Conservation (phyloP, 2,888 invertebrate species). For the Philhelius pedissequus region DNA sequence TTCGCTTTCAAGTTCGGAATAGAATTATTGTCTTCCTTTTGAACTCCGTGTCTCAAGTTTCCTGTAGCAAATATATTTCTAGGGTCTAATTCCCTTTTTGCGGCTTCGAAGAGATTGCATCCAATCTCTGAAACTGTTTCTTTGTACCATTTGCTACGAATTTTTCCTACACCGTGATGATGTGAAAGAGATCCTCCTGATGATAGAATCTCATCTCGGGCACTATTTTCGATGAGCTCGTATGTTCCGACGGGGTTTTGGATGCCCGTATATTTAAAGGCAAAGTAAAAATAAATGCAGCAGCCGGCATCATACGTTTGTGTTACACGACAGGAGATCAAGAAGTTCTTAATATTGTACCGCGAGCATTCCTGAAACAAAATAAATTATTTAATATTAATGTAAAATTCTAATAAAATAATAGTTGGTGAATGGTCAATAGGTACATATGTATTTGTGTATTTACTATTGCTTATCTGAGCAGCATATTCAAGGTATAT, state of each 20-base stretch:
- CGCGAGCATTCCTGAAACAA: slow-evolving; percentile 81
- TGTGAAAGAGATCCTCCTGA: slow-evolving; percentile 92
- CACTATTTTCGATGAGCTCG: slow-evolving; percentile 91
- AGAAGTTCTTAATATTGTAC: slow-evolving; percentile 82
- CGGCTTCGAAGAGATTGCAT: slow-evolving; percentile 86
- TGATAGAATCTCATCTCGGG: slow-evolving; percentile 94
- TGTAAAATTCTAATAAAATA: neutral
- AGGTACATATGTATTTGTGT: too few relatives aligned
- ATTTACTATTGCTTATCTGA: too few relatives aligned
- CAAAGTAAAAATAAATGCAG: slow-evolving; percentile 97
- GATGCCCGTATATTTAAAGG: slow-evolving; percentile 84
- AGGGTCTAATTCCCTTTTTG: slow-evolving; percentile 94
- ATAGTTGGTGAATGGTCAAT: too few relatives aligned
- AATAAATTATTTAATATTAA: neutral
- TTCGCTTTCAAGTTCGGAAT: slow-evolving; percentile 10
- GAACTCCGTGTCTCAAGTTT: slow-evolving; percentile 82
- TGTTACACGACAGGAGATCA: slow-evolving; percentile 91
- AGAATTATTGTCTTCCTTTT: neutral
- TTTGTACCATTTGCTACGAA: slow-evolving; percentile 92
- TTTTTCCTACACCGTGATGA: slow-evolving; percentile 98
- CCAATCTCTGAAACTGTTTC: slow-evolving; percentile 91
- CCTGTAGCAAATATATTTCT: slow-evolving; percentile 95
- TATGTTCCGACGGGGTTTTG: slow-evolving; percentile 88
- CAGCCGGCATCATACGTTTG: slow-evolving; percentile 99
- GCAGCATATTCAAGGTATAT: too few relatives aligned